Base-by-base conservation (phyloP, 1,140 invertebrate species). In the Apis laboriosa region DNA sequence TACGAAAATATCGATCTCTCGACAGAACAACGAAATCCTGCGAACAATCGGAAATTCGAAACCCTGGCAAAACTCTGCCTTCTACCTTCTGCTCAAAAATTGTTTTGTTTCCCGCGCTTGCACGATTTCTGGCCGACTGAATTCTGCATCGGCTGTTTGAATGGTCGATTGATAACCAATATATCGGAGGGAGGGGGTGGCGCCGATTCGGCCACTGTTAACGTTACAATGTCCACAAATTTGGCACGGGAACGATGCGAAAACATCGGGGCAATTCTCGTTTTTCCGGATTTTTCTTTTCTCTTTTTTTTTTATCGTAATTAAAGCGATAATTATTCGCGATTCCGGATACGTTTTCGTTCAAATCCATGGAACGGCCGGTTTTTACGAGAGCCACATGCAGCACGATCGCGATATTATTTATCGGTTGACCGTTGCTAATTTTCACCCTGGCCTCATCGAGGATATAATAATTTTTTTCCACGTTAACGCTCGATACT, bases 241-340 rank as follows among this genome's bases (percentile, higher is more conserved):
- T 17, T 11, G 15, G 24, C 15, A 28, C 15, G 63, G 13, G 1
- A 19, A 66, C 9, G 28, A 64, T 34, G 19, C 28, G 28, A 34
- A 24, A 28, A 56, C 55, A 34, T 43, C 34, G 15, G 55, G 24
- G 19, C 70, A 15, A 13, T 1, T 72, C 51, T 73, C 55, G 55
- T 28, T 60, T 28, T 60, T n/a, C 9, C 43, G 34, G 56, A 74
- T 43, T 60, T 74, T 60, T 17, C 13, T 34, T 13, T 43, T 3
- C 34, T 34, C 34, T 2, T 43, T 43, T 43, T 43, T 43, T 43
- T 43, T 43, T 43, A 43, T 43, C 5, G 24, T 19, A 58, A 74
- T 74, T 74, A 74, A 74, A 60, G 5, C 56, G 28, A 74, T 74
- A 74, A 74, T 74, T 58, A 60, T 61, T 74, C 34, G 24, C 71